phyloP scores from a whole-genome alignment of 2,888 invertebrate genomes.

The Pediacus dermestoides region DNA sequence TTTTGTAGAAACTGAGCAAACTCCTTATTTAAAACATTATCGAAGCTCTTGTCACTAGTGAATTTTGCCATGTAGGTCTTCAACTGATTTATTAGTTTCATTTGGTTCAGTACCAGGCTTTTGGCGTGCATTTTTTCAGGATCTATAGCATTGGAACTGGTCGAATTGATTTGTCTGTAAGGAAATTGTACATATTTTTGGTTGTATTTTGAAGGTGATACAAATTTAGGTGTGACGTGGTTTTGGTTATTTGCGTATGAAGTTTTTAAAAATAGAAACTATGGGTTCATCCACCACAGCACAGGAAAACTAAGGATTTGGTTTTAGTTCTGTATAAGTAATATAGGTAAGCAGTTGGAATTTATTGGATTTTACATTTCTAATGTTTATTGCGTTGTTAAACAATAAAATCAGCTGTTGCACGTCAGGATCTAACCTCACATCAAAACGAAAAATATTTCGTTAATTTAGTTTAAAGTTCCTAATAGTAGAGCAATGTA shows the following conservation, averaged over 20 bases:
- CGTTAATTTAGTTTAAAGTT: no score
- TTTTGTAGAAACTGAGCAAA: slow-evolving; percentile 53
- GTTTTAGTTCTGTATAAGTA: no score
- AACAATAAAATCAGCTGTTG: no score
- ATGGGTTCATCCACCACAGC: no score
- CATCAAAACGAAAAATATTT: no score
- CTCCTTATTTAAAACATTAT: slow-evolving; percentile 50
- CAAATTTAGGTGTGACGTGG: slow-evolving; percentile 3
- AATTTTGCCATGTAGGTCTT: slow-evolving; percentile 51
- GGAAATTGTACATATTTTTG: slow-evolving; percentile 13
- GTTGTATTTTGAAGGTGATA: slow-evolving; percentile 1
- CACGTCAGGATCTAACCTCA: no score
- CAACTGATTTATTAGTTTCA: slow-evolving; percentile 51
- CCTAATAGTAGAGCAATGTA: slow-evolving; percentile 1
- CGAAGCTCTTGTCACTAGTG: slow-evolving; percentile 48
- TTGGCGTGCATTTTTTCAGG: slow-evolving; percentile 43
- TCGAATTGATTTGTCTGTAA: slow-evolving; percentile 32
- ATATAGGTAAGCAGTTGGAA: no score
- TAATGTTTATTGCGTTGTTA: no score
- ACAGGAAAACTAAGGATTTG: no score
- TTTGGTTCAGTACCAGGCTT: slow-evolving; percentile 44
- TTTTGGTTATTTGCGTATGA: no score
- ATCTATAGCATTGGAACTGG: slow-evolving; percentile 32
- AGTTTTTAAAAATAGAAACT: no score
- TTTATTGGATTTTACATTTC: no score